Base-by-base conservation (phyloP, 2,113 vertebrate genomes). In the Pagrus major region DNA sequence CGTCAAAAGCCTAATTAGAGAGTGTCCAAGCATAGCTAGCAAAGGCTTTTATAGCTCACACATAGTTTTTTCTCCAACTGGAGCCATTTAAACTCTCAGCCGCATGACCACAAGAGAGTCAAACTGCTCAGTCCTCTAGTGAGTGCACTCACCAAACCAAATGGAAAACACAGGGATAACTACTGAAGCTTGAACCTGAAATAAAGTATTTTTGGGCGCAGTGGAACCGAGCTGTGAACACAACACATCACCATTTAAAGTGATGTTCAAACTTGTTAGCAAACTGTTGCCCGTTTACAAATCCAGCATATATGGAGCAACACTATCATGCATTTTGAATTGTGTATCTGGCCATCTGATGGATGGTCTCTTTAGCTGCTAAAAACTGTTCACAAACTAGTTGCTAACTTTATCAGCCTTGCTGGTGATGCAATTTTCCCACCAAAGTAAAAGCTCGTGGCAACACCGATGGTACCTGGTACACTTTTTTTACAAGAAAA, bases 1-100 rank as follows among this genome's bases (percentile, higher is more conserved):
- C 80, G 78, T 78, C 68, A 71, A 81, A 76, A 55, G 58, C 54
- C 71, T 72, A 79, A 88, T 87, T 71, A 81, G 68, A 67, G 21
- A 63, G 72, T 35, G 23, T 72, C 76, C 56, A 70, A 65, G 47
- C 27, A 46, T 73, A 5, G 9, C 65, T 35, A 37, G 47, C 56
- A 41, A 52, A 71, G 44, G 29, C 18, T 68, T 78, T 67, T 23
- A 37, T 12, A 31, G 60, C 29, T 20, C 35, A 71, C 39, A 61
- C 33, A 42, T 25, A 9, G 12, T 6, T 80, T 81, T 86, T 75
- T 9, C 51, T 73, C 33, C 21, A 84, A 1, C 56, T 68, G 27
- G 68, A 69, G 42, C 39, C 21, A 37, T 76, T 89, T 70, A 80
- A 67, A 71, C 47, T 27, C 76, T 83, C 51, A 71, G 18, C 12